Evolutionary conservation across 2,888 invertebrate genomes (phyloP).

Genomic region (Phaonia tiefii): DNA sequence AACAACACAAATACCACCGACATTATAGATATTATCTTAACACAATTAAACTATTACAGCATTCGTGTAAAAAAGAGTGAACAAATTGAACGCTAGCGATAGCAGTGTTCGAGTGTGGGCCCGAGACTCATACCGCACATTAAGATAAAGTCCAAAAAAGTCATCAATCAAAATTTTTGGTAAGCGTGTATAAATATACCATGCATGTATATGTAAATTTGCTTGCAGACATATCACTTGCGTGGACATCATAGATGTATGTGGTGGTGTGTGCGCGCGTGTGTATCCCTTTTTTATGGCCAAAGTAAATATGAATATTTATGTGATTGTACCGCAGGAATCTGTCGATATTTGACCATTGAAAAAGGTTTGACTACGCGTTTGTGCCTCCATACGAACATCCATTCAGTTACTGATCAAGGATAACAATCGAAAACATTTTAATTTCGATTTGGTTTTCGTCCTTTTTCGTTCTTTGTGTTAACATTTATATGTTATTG

Average conservation of each 20-base stretch:
- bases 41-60: constrained; percentile 65
- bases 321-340: constrained; percentile 7
- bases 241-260: constrained; percentile 18
- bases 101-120: neutral
- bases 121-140: constrained; percentile 55
- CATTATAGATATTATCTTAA: constrained; percentile 61
- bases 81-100: neutral
- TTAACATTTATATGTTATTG: constrained; percentile 3
- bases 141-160: constrained; percentile 65
- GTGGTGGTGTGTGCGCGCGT: neutral
- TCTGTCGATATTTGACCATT: neutral
- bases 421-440: constrained; percentile 58
- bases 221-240: neutral
- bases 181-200: constrained; percentile 15
- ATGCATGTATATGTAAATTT: too few relatives aligned
- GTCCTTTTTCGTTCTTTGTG: neutral
- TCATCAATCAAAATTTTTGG: constrained; percentile 66
- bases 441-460: constrained; percentile 11
- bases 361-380: constrained; percentile 19
- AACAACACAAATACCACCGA: constrained; percentile 9
- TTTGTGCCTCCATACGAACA: neutral
- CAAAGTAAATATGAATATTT: constrained; percentile 45
- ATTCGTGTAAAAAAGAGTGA: neutral
- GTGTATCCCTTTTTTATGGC: neutral
- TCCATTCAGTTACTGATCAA: constrained; percentile 52